Conservation (phyloP, 1,140 invertebrate species). For the Neodiprion pinetum region DNA sequence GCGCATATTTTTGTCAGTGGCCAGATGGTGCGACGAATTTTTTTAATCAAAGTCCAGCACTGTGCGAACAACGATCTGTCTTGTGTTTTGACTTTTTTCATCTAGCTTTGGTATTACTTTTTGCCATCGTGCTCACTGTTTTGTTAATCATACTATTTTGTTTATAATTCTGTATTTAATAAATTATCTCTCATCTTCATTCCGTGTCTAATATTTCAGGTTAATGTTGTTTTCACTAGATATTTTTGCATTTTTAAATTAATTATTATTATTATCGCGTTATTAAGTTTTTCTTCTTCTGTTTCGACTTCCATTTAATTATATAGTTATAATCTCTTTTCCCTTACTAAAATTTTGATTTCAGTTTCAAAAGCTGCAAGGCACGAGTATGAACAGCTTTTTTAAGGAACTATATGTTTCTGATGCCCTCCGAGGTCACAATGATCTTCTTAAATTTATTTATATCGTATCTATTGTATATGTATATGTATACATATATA, state of each 20-base stretch:
- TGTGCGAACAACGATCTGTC: no score
- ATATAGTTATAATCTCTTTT: neutral
- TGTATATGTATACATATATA: neutral
- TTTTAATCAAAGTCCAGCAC: no score
- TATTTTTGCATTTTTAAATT: no score
- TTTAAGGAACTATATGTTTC: constrained; percentile 5
- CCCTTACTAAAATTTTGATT: constrained; percentile 1
- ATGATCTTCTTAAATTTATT: constrained; percentile 1
- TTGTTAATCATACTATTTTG: neutral
- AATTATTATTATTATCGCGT: neutral
- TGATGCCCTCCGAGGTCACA: neutral
- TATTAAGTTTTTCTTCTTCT: neutral
- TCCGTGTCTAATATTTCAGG: no score
- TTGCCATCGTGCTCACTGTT: neutral
- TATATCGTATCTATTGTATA: neutral
- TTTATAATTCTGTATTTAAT: no score
- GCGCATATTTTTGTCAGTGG: no score
- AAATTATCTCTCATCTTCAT: no score
- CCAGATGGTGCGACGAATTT: no score
- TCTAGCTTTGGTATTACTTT: neutral
- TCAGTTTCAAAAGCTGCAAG: constrained; percentile 3
- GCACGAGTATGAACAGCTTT: constrained; percentile 7
- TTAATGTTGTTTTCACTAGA: no score
- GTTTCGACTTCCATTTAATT: no score
- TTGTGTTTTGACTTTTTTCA: no score